Evolutionary conservation across 2,797 vertebrate species (phyloP).

Genomic region (Merluccius polli): DNA sequence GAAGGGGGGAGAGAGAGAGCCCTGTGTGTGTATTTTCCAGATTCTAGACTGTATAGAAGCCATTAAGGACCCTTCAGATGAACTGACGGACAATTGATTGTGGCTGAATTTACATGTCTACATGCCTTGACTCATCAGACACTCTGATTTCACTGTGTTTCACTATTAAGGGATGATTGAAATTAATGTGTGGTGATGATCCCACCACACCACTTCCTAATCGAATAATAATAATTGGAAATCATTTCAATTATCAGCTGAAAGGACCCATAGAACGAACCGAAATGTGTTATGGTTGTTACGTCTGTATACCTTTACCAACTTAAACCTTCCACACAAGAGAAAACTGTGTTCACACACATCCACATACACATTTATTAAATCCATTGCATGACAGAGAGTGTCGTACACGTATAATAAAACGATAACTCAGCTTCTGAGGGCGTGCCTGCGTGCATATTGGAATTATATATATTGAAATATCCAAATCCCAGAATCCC

Average conservation of each 20-base stretch:
- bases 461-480: too few relatives aligned
- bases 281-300: neutral
- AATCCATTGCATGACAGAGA: neutral
- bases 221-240: neutral
- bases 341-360: neutral
- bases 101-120: constrained; percentile 57
- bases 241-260: neutral
- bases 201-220: neutral
- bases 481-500: too few relatives aligned
- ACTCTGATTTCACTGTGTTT: constrained; percentile 4
- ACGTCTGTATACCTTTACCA: neutral
- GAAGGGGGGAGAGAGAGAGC: neutral
- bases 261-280: neutral
- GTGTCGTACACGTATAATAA: neutral
- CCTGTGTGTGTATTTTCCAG: constrained; percentile 37
- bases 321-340: neutral
- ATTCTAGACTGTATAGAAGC: constrained; percentile 21
- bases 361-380: neutral
- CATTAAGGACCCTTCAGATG: constrained; percentile 41
- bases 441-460: too few relatives aligned
- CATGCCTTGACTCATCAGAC: constrained; percentile 19
- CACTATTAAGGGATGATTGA: neutral
- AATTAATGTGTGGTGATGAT: neutral
- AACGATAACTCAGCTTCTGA: too few relatives aligned
- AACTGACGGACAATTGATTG: constrained; percentile 46